These are phyloP conservation scores for Alentia gelatinosa DNA, from an alignment of 2,888 invertebrate species.

Conservation along the genomic window DNA sequence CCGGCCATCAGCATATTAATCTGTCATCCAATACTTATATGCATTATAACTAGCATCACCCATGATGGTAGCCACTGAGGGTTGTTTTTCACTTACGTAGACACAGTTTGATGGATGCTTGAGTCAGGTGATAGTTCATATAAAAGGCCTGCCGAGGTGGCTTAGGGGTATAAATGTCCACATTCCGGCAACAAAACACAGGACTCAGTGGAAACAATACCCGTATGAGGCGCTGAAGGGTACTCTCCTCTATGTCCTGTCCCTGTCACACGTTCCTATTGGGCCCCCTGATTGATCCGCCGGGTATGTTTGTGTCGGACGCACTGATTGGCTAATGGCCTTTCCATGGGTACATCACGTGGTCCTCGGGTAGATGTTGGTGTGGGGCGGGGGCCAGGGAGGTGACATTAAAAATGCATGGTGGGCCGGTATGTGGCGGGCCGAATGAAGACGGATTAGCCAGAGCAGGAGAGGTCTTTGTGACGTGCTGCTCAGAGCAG, in stretches of 20 bases:
- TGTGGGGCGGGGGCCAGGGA: neutral
- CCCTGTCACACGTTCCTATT: slow-evolving; percentile 1
- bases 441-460: neutral
- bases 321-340: slow-evolving; percentile 39
- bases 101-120: too few species aligned
- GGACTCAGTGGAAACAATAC: neutral
- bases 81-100: too few species aligned
- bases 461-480: slow-evolving; percentile 6
- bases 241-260: neutral
- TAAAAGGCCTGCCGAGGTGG: too few species aligned
- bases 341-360: slow-evolving; percentile 13
- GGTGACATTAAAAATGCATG: slow-evolving; percentile 36
- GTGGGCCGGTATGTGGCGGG: neutral
- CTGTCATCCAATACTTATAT: too few species aligned
- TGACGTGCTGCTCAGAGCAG: neutral
- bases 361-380: neutral
- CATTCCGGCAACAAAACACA: neutral
- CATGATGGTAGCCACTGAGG: too few species aligned
- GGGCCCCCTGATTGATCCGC: slow-evolving; percentile 29
- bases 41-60: too few species aligned
- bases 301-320: slow-evolving; percentile 35
- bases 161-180: too few species aligned
- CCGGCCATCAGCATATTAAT: too few species aligned
- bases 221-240: neutral
- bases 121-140: too few species aligned